Percentiles rank a stretch among this genome's conserved stretches.
Conservation (phyloP, 2,113 vertebrate species). For the Hippocampus abdominalis region DNA sequence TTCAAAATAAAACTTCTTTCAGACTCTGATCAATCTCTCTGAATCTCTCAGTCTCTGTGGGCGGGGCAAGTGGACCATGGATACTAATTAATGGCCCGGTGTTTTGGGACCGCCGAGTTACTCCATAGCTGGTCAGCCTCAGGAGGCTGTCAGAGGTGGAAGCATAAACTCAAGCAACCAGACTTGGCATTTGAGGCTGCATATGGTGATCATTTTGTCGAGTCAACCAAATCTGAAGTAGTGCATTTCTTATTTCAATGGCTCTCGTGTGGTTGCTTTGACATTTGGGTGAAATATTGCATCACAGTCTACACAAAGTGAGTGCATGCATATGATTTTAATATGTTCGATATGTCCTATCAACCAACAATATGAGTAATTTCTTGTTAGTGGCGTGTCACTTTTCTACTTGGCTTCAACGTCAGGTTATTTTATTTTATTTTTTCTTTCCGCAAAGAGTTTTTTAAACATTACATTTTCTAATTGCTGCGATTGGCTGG, state of each 20-base stretch:
- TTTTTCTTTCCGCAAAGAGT: not conserved
- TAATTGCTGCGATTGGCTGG: too few relatives aligned
- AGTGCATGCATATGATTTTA: not conserved
- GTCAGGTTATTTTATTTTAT: not conserved
- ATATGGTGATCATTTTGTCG: not conserved
- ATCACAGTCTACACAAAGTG: too few relatives aligned
- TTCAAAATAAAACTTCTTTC: too few relatives aligned
- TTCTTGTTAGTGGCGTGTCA: not conserved
- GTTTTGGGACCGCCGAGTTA: too few relatives aligned
- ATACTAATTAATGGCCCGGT: too few relatives aligned
- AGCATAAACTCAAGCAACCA: not conserved
- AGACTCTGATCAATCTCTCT: too few relatives aligned
- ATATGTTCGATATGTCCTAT: not conserved
- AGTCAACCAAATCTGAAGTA: not conserved
- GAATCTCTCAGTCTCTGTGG: too few relatives aligned
- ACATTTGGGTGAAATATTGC: not conserved
- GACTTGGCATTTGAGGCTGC: not conserved
- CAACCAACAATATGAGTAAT: too few relatives aligned
- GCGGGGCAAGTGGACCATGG: too few relatives aligned
- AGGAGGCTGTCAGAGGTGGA: not conserved
- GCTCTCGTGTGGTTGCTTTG: not conserved
- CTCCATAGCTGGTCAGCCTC: not conserved
- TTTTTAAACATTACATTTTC: not conserved
- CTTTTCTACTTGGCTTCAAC: not conserved
- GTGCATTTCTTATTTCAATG: not conserved